Percentiles rank a stretch among this genome's conserved stretches.
These are phyloP conservation scores for Pterois miles DNA, from an alignment of 2,797 vertebrate species.

Conservation along the genomic window DNA sequence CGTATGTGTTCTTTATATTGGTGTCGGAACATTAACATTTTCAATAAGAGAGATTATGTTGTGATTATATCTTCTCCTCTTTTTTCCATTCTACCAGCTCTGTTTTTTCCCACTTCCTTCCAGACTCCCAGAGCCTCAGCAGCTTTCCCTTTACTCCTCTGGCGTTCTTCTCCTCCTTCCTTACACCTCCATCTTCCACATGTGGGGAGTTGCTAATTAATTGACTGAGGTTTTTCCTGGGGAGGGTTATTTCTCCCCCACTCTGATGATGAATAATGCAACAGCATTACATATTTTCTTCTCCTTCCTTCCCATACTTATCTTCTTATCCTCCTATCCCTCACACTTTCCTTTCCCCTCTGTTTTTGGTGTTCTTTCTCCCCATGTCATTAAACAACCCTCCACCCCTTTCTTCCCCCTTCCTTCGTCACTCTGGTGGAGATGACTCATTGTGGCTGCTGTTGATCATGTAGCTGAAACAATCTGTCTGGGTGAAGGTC, in stretches of 20 bases:
- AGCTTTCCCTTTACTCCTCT: neutral
- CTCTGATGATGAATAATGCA: slow-evolving; percentile 26
- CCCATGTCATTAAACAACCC: slow-evolving; percentile 18
- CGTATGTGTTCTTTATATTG: no score
- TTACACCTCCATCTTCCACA: slow-evolving; percentile 12
- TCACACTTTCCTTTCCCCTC: neutral
- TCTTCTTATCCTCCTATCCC: neutral
- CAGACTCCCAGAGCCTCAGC: neutral
- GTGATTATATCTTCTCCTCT: neutral
- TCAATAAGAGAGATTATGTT: neutral
- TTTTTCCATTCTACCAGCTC: neutral
- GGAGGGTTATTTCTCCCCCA: slow-evolving; percentile 12
- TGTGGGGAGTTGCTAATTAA: slow-evolving; percentile 59
- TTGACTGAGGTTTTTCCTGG: slow-evolving; percentile 43
- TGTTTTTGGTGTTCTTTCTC: neutral
- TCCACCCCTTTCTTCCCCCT: neutral
- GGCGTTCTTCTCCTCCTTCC: neutral
- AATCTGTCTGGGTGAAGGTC: slow-evolving; percentile 65
- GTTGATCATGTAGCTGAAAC: slow-evolving; percentile 60
- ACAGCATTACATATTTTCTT: neutral
- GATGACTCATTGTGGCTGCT: slow-evolving; percentile 51
- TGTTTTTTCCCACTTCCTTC: neutral
- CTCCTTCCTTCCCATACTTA: neutral
- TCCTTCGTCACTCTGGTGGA: slow-evolving; percentile 9
- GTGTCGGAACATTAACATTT: neutral